A percentile compares a stretch with the other conserved stretches of the same genome.
phyloP scores from a whole-genome alignment of 2,113 vertebrate genomes.

The Dromiciops gliroides region DNA sequence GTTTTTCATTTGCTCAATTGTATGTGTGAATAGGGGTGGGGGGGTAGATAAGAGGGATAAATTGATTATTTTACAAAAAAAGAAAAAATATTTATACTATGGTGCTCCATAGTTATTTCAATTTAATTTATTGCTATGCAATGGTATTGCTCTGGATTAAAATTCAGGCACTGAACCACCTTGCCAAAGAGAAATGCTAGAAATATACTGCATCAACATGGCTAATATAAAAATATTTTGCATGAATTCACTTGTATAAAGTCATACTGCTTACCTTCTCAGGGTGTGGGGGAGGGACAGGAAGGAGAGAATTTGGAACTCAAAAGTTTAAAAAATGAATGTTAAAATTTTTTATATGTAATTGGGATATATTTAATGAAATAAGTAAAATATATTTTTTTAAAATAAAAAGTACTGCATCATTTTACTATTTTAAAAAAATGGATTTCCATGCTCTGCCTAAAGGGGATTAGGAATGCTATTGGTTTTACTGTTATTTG shows the following conservation, averaged over 20 bases:
- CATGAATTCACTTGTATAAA: background rate
- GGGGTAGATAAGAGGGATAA: background rate
- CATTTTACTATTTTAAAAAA: background rate
- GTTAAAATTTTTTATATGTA: background rate
- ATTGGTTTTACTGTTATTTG: background rate
- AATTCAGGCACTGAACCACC: background rate
- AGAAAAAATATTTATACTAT: background rate
- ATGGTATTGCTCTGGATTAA: background rate
- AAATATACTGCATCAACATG: background rate
- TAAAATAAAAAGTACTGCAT: background rate
- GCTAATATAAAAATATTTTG: background rate
- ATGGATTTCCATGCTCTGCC: background rate
- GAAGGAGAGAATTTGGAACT: background rate
- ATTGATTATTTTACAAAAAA: background rate
- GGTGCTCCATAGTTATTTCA: background rate
- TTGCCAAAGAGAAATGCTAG: background rate
- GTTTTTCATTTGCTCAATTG: background rate
- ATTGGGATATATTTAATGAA: background rate
- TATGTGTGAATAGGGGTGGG: background rate
- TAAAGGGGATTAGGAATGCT: background rate
- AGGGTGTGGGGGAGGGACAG: background rate
- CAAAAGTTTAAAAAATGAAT: background rate
- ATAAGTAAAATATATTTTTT: background rate
- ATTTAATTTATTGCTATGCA: background rate
- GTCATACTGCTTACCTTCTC: background rate